phyloP scores from a whole-genome alignment of 2,888 invertebrate species.

The Crocallis elinguaria region DNA sequence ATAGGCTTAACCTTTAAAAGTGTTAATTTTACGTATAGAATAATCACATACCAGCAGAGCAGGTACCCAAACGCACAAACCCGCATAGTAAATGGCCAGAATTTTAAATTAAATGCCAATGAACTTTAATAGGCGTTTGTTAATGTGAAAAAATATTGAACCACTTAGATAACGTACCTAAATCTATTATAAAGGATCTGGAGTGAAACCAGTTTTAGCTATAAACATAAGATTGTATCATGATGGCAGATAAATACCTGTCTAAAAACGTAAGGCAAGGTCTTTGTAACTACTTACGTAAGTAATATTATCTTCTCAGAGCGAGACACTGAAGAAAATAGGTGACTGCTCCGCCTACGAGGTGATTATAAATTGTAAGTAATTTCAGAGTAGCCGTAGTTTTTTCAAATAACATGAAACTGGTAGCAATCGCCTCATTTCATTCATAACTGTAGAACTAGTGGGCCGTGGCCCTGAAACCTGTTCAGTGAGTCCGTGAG shows the following conservation, averaged over 20 bases:
- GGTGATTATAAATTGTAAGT: background rate
- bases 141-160: constrained; percentile 3
- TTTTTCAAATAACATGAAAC: constrained; percentile 20
- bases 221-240: too few relatives aligned
- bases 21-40: background rate
- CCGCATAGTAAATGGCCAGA: background rate
- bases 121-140: background rate
- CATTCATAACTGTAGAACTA: constrained; percentile 43
- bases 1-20: background rate
- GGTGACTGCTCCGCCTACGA: background rate
- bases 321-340: background rate
- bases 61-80: background rate
- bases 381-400: background rate
- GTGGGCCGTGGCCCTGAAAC: constrained; percentile 53
- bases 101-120: background rate
- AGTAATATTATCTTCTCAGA: too few relatives aligned
- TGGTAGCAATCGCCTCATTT: constrained; percentile 31
- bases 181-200: background rate
- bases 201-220: too few relatives aligned
- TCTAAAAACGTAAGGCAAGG: too few relatives aligned
- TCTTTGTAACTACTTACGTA: too few relatives aligned
- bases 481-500: constrained; percentile 36
- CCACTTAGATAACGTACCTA: background rate
- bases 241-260: too few relatives aligned
- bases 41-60: background rate